A percentile compares a stretch with the other conserved stretches of the same genome.
Evolutionary conservation across 2,797 vertebrate genomes (phyloP).

Genomic region (Borostomias antarcticus): DNA sequence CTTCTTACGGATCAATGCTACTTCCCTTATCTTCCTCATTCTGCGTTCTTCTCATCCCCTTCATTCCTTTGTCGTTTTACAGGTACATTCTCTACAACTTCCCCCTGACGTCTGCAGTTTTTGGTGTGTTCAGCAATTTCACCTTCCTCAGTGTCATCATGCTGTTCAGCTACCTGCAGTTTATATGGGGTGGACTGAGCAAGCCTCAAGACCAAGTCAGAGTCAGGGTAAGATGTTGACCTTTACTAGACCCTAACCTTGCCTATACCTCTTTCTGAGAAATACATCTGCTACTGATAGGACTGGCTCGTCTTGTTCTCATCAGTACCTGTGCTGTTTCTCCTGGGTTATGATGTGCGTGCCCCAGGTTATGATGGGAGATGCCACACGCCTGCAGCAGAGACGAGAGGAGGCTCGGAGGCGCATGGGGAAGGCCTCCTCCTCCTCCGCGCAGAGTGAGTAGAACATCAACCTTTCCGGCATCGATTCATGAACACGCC

Average conservation of each 20-base stretch:
- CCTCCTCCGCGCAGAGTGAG: constrained; percentile 62
- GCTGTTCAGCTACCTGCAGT: constrained; percentile 90
- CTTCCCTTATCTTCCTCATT: background rate
- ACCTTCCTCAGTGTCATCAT: constrained; percentile 86
- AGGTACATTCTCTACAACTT: constrained; percentile 91
- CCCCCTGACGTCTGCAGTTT: constrained; percentile 84
- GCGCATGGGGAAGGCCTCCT: constrained; percentile 72
- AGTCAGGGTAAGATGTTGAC: constrained; percentile 60
- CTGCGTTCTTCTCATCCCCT: background rate
- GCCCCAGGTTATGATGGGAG: constrained; percentile 77
- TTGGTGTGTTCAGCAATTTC: constrained; percentile 89
- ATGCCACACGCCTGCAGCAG: constrained; percentile 76
- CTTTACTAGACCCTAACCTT: background rate
- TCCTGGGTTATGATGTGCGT: constrained; percentile 4
- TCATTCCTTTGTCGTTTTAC: background rate
- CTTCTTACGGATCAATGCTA: background rate
- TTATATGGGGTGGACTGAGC: constrained; percentile 84
- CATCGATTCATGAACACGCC: too few species aligned
- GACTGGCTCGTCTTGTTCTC: background rate
- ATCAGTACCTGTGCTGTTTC: background rate
- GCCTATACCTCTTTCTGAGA: background rate
- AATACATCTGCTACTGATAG: background rate
- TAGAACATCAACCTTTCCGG: background rate
- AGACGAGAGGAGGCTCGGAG: constrained; percentile 73
- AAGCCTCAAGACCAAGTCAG: constrained; percentile 81